Percentiles rank a stretch among this genome's conserved stretches.
Conservation (phyloP, 2,113 vertebrate species). For the Lamprotornis superbus region DNA sequence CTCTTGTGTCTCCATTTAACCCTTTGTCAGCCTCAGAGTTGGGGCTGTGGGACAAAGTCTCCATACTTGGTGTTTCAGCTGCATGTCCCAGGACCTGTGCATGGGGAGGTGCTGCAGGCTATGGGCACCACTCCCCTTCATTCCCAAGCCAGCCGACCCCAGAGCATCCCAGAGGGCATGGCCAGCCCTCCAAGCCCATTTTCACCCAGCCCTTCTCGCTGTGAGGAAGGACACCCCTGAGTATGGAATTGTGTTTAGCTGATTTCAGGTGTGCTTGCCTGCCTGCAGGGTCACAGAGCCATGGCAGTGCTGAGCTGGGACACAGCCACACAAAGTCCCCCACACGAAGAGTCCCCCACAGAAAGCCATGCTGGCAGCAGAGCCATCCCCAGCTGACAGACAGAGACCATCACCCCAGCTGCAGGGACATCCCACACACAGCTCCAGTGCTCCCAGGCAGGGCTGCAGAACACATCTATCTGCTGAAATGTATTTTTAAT, state of each 20-base stretch:
- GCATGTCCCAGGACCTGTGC: background rate
- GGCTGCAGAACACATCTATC: background rate
- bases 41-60: background rate
- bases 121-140: accelerated
- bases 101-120: background rate
- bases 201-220: accelerated
- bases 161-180: background rate
- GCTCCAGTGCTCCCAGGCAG: background rate
- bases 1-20: background rate
- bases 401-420: background rate
- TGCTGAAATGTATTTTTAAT: background rate
- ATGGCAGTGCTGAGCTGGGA: accelerated
- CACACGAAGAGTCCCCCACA: accelerated
- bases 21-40: background rate
- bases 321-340: background rate
- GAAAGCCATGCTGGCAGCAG: accelerated
- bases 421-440: background rate
- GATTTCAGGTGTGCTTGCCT: background rate
- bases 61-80: background rate
- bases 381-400: background rate
- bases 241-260: accelerated
- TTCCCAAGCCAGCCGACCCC: background rate
- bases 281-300: accelerated
- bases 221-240: background rate
- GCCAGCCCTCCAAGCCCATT: background rate